Percentiles rank a stretch among this genome's conserved stretches.
These are phyloP conservation scores for Erythrolamprus reginae DNA, from an alignment of 2,113 vertebrate genomes.

Conservation along the genomic window DNA sequence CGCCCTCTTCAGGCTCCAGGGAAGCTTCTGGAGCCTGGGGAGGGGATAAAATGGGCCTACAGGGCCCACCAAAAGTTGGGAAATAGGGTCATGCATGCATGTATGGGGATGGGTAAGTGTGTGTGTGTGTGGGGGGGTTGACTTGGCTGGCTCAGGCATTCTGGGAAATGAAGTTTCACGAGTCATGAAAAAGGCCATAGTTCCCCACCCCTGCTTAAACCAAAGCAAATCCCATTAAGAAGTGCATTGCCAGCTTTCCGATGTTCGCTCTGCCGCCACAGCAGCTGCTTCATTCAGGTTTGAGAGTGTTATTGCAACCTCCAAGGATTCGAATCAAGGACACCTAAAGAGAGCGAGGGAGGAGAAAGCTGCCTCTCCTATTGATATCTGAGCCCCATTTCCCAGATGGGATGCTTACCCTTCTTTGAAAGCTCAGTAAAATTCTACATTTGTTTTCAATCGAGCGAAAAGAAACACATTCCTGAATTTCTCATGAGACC, in stretches of 20 bases:
- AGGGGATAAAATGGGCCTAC: no score
- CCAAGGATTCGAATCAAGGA: conserved; percentile 35
- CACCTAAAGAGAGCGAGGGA: conserved; percentile 19
- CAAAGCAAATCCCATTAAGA: conserved; percentile 1
- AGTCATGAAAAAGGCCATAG: not conserved
- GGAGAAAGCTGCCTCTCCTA: conserved; percentile 46
- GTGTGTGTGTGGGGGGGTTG: no score
- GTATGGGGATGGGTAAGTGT: no score
- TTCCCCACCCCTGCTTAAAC: conserved; percentile 1
- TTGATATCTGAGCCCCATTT: conserved; percentile 43
- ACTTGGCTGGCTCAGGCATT: no score
- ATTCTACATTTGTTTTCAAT: conserved; percentile 42
- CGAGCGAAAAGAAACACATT: conserved; percentile 47
- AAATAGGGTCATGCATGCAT: no score
- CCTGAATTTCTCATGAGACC: conserved; percentile 41
- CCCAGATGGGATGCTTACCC: conserved; percentile 40
- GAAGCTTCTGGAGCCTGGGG: no score
- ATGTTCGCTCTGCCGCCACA: conserved; percentile 24
- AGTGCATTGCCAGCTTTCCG: conserved; percentile 3
- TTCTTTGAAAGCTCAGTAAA: conserved; percentile 52
- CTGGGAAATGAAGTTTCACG: no score
- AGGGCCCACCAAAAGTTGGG: no score
- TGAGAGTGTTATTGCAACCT: conserved; percentile 38
- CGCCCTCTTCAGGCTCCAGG: no score
- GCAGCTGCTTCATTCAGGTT: conserved; percentile 36